Base-by-base conservation (phyloP, 1,140 invertebrate genomes). In the Trichogramma pretiosum region DNA sequence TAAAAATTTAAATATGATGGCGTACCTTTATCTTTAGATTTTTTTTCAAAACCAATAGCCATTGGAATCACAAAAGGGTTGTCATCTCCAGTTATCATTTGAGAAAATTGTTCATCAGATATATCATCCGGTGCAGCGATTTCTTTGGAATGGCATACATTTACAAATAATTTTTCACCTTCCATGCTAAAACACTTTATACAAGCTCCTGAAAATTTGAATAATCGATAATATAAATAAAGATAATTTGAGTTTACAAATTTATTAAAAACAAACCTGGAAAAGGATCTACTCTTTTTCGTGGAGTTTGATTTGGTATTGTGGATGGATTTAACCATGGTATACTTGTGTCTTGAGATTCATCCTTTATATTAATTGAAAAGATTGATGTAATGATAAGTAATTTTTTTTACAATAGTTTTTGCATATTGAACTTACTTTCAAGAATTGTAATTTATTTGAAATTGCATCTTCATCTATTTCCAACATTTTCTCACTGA, bases 121-220 rank as follows among this genome's bases (percentile, higher is more conserved):
- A 93, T 80, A 55, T 93, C 85, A 60, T 83, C 75, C 3, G 91
- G 88, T 42, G 80, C 67, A 24, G 86, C 87, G 48, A 94, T 84
- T 38, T 80, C 77, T 52, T 81, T 75, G 0, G 83, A 83, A 36
- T 81, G 76, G 57, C 87, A 90, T 21, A 92, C 74, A 68, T 89
- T 90, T 2, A 89, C 72, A 60, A 91, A 91, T 17, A 86, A 65
- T 67, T 90, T 91, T 38, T 81, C 75, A 46, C 77, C 78, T 26
- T 71, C 76, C 17, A 79, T 75, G 9, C 77, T 72, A 62, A 80
- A 83, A 17, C 82, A 80, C 72, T 94, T 94, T 0, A 93, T 72
- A 61, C 90, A 93, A 56, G 89, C 77, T 38, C 89, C 90, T 92
- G 62, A 14, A 70, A 74, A 45, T 3, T 36, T 16, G 17, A 36